These are phyloP conservation scores for Linnaemya vulpina DNA, from an alignment of 2,888 invertebrate genomes.

Conservation along the genomic window DNA sequence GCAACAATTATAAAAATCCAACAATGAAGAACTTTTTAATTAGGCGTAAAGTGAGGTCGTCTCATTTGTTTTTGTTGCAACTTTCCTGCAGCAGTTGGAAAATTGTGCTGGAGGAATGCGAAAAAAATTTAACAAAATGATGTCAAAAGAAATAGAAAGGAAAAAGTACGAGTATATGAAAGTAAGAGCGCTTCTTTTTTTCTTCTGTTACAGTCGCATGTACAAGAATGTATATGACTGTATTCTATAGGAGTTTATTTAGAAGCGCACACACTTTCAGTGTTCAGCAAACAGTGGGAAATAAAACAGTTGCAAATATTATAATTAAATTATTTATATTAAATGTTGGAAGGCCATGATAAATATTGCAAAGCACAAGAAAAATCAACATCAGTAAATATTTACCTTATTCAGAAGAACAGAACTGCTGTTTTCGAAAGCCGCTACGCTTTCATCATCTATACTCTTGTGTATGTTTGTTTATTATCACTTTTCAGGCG, in stretches of 20 bases:
- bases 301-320: neutral
- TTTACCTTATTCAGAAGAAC: no score
- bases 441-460: no score
- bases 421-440: no score
- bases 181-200: slow-evolving; percentile 21
- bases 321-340: no score
- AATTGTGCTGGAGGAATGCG: neutral
- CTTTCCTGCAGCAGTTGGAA: slow-evolving; percentile 72
- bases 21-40: slow-evolving; percentile 58
- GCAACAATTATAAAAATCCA: slow-evolving; percentile 25
- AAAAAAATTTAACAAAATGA: slow-evolving; percentile 21
- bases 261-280: neutral
- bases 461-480: no score
- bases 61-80: slow-evolving; percentile 74
- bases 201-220: neutral
- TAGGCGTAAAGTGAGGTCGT: slow-evolving; percentile 53
- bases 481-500: no score
- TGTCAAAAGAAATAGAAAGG: slow-evolving; percentile 20
- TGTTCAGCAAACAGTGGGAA: slow-evolving; percentile 1
- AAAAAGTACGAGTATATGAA: slow-evolving; percentile 38
- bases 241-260: slow-evolving; percentile 5
- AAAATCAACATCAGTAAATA: neutral
- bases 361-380: no score
- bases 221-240: neutral
- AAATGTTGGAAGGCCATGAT: neutral